These are phyloP conservation scores for Ceryle rudis DNA, from an alignment of 2,797 vertebrate species.

Conservation along the genomic window DNA sequence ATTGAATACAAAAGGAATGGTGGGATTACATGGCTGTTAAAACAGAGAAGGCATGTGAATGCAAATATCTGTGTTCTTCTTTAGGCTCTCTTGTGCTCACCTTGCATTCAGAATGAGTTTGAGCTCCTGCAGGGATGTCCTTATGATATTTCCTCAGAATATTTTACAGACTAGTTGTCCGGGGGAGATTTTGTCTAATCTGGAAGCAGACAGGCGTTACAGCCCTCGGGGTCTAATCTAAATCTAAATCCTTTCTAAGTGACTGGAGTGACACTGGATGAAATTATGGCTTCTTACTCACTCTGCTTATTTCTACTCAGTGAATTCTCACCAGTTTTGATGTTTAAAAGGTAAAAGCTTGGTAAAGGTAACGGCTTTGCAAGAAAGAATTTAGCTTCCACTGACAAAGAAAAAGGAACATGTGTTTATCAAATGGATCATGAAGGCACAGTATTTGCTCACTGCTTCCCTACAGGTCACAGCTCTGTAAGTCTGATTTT, in stretches of 20 bases:
- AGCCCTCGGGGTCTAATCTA: not conserved
- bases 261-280: not conserved
- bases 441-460: not conserved
- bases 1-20: not conserved
- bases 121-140: not conserved
- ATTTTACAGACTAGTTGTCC: not conserved
- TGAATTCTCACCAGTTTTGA: not conserved
- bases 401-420: not conserved
- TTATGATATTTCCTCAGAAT: not conserved
- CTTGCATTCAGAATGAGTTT: not conserved
- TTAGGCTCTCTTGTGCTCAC: not conserved
- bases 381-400: not conserved
- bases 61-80: not conserved
- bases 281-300: not conserved
- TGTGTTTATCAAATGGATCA: not conserved
- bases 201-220: not conserved
- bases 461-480: not conserved
- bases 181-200: not conserved
- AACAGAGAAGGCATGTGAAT: not conserved
- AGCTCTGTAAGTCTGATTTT: not conserved
- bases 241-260: not conserved
- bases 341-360: not conserved
- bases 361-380: not conserved
- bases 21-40: not conserved
- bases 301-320: not conserved